phyloP scores from a whole-genome alignment of 2,113 vertebrate genomes.

The Panurus biarmicus region DNA sequence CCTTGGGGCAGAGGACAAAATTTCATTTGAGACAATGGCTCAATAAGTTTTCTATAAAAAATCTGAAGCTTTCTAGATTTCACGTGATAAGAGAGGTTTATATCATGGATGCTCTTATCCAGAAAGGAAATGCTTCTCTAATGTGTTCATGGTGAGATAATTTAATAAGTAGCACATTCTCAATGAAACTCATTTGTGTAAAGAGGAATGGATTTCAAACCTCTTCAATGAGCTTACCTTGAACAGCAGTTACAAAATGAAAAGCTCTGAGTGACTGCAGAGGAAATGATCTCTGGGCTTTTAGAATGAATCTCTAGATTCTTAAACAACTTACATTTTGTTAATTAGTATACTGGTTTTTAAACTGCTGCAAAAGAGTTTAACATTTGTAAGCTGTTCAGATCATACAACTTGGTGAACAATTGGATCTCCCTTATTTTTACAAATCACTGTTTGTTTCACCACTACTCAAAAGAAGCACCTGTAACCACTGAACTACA shows the following conservation, averaged over 20 bases:
- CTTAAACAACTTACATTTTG: background rate
- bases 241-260: background rate
- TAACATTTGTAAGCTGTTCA: background rate
- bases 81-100: background rate
- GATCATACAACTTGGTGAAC: background rate
- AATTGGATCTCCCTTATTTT: background rate
- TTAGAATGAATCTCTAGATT: background rate
- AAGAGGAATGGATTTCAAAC: background rate
- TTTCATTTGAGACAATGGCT: background rate
- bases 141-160: background rate
- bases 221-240: conserved; percentile 20
- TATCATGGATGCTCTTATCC: background rate
- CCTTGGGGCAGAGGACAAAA: background rate
- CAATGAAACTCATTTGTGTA: background rate
- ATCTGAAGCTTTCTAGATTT: background rate
- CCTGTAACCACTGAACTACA: background rate
- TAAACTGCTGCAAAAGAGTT: background rate
- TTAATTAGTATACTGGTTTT: background rate
- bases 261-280: background rate
- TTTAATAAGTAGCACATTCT: background rate
- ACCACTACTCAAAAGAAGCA: background rate
- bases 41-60: background rate
- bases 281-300: background rate
- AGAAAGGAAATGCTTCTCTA: background rate
- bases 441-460: background rate